These are phyloP conservation scores for Phacellophora camtschatica DNA, from an alignment of 30 jellyfish, hydroid and myxozoan species.

Conservation along the genomic window DNA sequence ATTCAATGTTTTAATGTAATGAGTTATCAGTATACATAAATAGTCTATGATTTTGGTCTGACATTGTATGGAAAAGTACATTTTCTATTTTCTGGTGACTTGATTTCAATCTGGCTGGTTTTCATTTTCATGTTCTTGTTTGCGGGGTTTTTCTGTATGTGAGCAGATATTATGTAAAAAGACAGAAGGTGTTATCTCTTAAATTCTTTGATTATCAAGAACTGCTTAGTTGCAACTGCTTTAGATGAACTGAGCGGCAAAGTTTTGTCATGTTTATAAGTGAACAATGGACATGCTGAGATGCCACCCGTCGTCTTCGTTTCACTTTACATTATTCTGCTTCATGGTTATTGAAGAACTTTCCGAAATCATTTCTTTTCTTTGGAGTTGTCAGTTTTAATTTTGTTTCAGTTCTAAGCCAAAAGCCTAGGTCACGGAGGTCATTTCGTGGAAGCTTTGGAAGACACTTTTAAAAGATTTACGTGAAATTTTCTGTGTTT, in stretches of 20 bases:
- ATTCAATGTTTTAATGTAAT: too few species aligned
- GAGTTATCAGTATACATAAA: too few species aligned
- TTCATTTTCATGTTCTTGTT: too few species aligned
- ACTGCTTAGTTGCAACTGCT: conserved; percentile 33
- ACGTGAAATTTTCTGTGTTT: too few species aligned
- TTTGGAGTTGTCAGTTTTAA: not conserved
- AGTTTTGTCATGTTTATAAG: not conserved
- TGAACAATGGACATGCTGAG: conserved; percentile 26
- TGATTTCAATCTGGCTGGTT: too few species aligned
- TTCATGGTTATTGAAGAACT: not conserved
- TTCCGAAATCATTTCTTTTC: not conserved
- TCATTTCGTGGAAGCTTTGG: not conserved
- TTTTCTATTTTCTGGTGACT: too few species aligned
- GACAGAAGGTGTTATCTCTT: conserved; percentile 13
- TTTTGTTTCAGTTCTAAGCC: not conserved
- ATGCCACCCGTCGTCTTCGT: conserved; percentile 22
- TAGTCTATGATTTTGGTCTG: too few species aligned
- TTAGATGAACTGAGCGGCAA: conserved; percentile 16
- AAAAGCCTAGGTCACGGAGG: conserved; percentile 6
- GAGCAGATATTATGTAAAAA: too few species aligned
- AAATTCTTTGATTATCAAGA: not conserved
- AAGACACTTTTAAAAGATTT: too few species aligned
- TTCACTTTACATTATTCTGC: not conserved
- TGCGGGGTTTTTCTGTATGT: too few species aligned
- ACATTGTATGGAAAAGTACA: too few species aligned